Percentiles rank a stretch among this genome's conserved stretches.
These are phyloP conservation scores for Nixonia krombeini DNA, from an alignment of 1,140 invertebrate genomes.

Conservation along the genomic window DNA sequence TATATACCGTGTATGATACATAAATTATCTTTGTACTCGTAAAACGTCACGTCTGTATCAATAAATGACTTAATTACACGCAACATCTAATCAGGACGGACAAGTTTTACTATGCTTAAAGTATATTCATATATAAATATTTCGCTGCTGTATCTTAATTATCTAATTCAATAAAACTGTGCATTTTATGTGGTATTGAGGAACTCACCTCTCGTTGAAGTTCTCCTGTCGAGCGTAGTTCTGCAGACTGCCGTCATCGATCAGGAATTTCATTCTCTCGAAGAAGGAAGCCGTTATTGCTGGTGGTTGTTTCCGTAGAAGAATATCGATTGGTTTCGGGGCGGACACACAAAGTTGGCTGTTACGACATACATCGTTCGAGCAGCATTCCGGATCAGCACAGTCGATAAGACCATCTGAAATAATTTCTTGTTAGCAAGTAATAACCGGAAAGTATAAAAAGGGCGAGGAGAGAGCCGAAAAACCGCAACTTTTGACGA, in stretches of 20 bases:
- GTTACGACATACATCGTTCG: constrained; percentile 82
- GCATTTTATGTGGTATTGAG: constrained; percentile 5
- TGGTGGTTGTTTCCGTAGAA: constrained; percentile 93
- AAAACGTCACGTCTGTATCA: constrained; percentile 15
- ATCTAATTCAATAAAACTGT: constrained; percentile 11
- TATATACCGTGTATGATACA: background rate
- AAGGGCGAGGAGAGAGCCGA: too few species aligned
- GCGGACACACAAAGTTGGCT: constrained; percentile 92
- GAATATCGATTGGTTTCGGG: constrained; percentile 93
- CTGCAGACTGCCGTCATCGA: constrained; percentile 97
- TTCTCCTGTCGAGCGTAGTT: constrained; percentile 94
- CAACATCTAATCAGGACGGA: constrained; percentile 65
- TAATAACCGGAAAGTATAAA: background rate
- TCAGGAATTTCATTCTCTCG: constrained; percentile 97
- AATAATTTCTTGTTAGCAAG: constrained; percentile 43
- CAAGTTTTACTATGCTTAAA: constrained; percentile 47
- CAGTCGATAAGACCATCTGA: constrained; percentile 96
- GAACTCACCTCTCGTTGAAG: constrained; percentile 97
- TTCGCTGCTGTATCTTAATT: constrained; percentile 14
- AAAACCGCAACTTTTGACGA: too few species aligned
- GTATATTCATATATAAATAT: constrained; percentile 1
- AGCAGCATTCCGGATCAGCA: constrained; percentile 97
- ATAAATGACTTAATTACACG: constrained; percentile 51
- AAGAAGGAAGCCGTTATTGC: constrained; percentile 98
- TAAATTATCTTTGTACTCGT: background rate